Conservation (phyloP, 2,113 vertebrate species). For the Cromileptes altivelis region DNA sequence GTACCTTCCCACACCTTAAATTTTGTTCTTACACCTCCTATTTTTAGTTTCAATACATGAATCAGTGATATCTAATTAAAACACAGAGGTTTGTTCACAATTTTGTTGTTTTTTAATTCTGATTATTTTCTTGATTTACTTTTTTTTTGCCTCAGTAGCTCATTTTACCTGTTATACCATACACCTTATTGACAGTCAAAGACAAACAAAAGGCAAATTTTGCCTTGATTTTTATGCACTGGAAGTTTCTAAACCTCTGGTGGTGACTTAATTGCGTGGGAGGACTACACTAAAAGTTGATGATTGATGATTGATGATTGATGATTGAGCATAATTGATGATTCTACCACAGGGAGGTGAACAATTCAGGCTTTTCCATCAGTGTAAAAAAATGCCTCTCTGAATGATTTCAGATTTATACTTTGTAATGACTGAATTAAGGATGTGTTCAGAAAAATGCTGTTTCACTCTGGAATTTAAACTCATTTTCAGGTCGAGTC, state of each 20-base stretch:
- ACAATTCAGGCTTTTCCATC: not conserved
- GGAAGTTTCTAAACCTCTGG: not conserved
- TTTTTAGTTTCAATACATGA: not conserved
- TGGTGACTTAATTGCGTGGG: slow-evolving; percentile 13
- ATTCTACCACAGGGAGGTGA: not conserved
- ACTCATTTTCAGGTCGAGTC: slow-evolving; percentile 5
- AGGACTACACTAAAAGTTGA: slow-evolving; percentile 20
- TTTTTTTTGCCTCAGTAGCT: slow-evolving; percentile 12
- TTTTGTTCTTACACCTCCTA: not conserved
- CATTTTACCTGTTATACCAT: not conserved
- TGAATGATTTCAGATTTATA: not conserved
- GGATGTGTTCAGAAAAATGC: not conserved
- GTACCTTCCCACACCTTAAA: slow-evolving; percentile 7
- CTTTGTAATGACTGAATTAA: not conserved
- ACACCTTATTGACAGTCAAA: not conserved
- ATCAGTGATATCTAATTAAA: slow-evolving; percentile 1
- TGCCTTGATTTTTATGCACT: not conserved
- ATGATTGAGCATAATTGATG: too few species aligned
- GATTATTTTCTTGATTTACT: slow-evolving; percentile 9
- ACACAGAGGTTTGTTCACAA: not conserved
- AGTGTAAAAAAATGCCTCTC: not conserved
- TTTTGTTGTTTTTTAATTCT: slow-evolving; percentile 6
- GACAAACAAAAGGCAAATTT: slow-evolving; percentile 8
- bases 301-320: too few species aligned
- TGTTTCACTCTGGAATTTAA: not conserved